Evolutionary conservation across 2,113 vertebrate species (phyloP).

Genomic region (Xiphias gladius): DNA sequence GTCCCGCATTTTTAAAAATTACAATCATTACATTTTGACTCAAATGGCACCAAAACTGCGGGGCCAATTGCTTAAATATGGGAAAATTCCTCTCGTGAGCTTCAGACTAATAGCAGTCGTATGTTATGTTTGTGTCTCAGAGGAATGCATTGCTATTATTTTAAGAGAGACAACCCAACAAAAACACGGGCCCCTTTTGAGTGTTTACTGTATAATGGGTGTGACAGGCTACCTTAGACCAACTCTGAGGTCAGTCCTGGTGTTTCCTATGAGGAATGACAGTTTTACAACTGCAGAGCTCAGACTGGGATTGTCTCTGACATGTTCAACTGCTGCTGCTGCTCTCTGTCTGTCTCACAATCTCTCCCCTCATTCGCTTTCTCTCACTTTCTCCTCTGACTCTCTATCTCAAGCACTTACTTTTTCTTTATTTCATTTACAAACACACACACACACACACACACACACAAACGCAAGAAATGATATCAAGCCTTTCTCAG

Average conservation of each 20-base stretch:
- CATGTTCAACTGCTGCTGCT: slow-evolving; percentile 64
- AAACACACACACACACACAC: slow-evolving; percentile 20
- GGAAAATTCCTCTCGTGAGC: slow-evolving; percentile 66
- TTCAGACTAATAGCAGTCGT: slow-evolving; percentile 63
- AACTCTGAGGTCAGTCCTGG: slow-evolving; percentile 66
- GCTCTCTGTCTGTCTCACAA: slow-evolving; percentile 42
- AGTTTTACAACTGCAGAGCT: slow-evolving; percentile 67
- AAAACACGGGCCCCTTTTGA: slow-evolving; percentile 66
- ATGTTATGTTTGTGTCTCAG: slow-evolving; percentile 54
- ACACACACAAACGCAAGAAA: slow-evolving; percentile 31
- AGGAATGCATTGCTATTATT: slow-evolving; percentile 61
- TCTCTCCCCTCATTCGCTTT: slow-evolving; percentile 17
- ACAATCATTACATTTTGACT: slow-evolving; percentile 63
- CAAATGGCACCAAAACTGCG: slow-evolving; percentile 51
- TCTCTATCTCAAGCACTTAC: slow-evolving; percentile 42
- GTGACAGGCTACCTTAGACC: slow-evolving; percentile 68
- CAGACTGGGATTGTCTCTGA: slow-evolving; percentile 65
- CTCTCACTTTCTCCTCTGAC: slow-evolving; percentile 38
- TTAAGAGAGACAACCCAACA: slow-evolving; percentile 64
- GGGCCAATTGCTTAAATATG: slow-evolving; percentile 67
- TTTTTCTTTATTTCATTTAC: slow-evolving; percentile 46
- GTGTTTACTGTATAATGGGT: slow-evolving; percentile 72
- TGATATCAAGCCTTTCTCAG: slow-evolving; percentile 57
- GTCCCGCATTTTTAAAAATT: slow-evolving; percentile 38
- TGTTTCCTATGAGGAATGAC: slow-evolving; percentile 73